Conservation (phyloP, 2,797 vertebrate genomes). For the Pipistrellus nathusii region DNA sequence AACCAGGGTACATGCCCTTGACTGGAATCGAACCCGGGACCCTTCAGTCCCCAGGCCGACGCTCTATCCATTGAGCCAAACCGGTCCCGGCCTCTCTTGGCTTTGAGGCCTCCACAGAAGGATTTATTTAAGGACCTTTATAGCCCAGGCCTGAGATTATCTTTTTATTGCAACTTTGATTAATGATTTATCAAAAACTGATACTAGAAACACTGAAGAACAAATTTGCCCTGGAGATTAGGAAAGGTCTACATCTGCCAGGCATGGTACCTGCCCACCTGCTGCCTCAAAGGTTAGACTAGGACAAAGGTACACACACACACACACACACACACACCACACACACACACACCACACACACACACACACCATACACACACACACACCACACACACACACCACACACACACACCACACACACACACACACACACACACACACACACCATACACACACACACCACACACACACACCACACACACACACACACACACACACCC, state of each 20-base stretch:
- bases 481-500: neutral
- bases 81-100: too few species aligned
- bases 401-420: neutral
- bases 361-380: neutral
- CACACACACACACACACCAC: neutral
- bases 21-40: too few species aligned
- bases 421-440: neutral
- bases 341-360: neutral
- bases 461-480: neutral
- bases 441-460: neutral
- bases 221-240: slow-evolving; percentile 80
- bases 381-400: neutral
- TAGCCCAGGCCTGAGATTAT: slow-evolving; percentile 65
- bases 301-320: neutral
- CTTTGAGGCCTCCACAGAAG: slow-evolving; percentile 38
- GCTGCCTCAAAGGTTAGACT: slow-evolving; percentile 36
- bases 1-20: too few species aligned
- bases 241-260: slow-evolving; percentile 70
- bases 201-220: slow-evolving; percentile 71
- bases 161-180: slow-evolving; percentile 81
- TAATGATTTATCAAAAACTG: slow-evolving; percentile 82
- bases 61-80: too few species aligned
- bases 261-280: slow-evolving; percentile 66
- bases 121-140: slow-evolving; percentile 71
- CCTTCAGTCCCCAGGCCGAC: too few species aligned